Percentiles rank a stretch among this genome's conserved stretches.
phyloP scores from a whole-genome alignment of 2,113 vertebrate genomes.

The Marmota flaviventris region DNA sequence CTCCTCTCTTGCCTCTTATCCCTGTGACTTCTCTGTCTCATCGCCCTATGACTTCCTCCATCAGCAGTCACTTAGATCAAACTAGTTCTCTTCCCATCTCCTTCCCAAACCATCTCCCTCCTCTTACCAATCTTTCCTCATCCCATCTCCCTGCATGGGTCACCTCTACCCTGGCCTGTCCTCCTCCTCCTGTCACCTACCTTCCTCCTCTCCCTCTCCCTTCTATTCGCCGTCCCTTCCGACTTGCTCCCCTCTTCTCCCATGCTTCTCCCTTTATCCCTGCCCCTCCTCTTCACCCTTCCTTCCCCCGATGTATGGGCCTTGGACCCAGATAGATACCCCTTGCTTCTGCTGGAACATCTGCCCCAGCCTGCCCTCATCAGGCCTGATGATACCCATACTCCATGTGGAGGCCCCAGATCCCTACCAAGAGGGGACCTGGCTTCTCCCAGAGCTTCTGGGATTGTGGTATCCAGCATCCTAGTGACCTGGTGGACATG shows the following conservation, averaged over 20 bases:
- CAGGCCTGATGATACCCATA: not conserved
- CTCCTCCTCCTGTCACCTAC: not conserved
- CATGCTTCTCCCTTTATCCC: not conserved
- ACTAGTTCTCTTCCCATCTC: not conserved
- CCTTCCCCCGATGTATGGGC: no score
- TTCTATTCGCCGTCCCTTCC: not conserved
- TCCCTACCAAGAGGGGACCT: not conserved
- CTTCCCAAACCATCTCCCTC: not conserved
- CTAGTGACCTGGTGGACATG: not conserved
- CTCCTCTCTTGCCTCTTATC: not conserved
- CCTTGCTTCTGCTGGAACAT: not conserved
- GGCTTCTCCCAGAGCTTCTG: not conserved
- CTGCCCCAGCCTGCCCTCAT: not conserved
- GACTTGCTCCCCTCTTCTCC: constrained; percentile 25
- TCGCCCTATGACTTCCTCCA: not conserved
- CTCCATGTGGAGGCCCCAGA: not conserved
- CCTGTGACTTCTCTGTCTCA: not conserved
- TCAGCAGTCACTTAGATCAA: not conserved
- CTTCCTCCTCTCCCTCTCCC: not conserved
- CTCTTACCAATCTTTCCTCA: not conserved
- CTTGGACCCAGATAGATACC: not conserved
- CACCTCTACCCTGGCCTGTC: not conserved
- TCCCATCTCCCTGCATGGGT: not conserved
- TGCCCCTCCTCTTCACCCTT: not conserved
- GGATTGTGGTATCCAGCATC: not conserved